Base-by-base conservation (phyloP, 2,797 vertebrate species). In the Xenopus petersii region DNA sequence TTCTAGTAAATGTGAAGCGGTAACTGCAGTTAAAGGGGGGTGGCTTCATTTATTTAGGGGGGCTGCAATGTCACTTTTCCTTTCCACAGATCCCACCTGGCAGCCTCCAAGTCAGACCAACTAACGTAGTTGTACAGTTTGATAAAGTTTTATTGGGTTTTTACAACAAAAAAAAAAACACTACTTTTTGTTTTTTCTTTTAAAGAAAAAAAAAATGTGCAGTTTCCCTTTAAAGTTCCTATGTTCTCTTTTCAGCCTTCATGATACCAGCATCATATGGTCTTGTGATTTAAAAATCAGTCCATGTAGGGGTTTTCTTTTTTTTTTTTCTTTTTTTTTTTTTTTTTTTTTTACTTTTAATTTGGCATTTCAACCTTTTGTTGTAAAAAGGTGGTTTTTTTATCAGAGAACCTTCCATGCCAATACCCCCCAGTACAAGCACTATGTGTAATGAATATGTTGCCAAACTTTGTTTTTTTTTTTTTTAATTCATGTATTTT, bases 331-430 rank as follows among this genome's bases (percentile, higher is more conserved):
- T 89, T 86, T 84, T 85, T 80, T 81, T 65, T 21, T 51, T 87
- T 84, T 65, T 21, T 51, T 87, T 84, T 89, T 86, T 84, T 85
- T 80, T 81, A 83, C 68, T 21, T 21, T 21, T 21, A 21, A 51
- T 75, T 75, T 62, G 82, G 63, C 67, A 74, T 79, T 73, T 61
- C 82, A 91, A 88, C 94, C 95, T 96, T 98, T 97, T 97, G 95
- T 97, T 97, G 90, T 95, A 92, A 93, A 95, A 96, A 96, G 94
- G 93, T 88, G 86, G 86, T 85, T 89, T 86, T 68, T 60, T 21
- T 21, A 9, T 70, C 16, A 2, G 77, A 83, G 86, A 59, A 88
- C 90, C 88, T 87, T 88, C 89, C 89, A 82, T 91, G 88, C 86
- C 84, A 80, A 89, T 90, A 80, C 79, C 81, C 21, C 89, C 88